Evolutionary conservation across 1,140 invertebrate species (phyloP), one percentile per base, ranked within the genome.

Genomic region (Holotrichia oblita): DNA sequence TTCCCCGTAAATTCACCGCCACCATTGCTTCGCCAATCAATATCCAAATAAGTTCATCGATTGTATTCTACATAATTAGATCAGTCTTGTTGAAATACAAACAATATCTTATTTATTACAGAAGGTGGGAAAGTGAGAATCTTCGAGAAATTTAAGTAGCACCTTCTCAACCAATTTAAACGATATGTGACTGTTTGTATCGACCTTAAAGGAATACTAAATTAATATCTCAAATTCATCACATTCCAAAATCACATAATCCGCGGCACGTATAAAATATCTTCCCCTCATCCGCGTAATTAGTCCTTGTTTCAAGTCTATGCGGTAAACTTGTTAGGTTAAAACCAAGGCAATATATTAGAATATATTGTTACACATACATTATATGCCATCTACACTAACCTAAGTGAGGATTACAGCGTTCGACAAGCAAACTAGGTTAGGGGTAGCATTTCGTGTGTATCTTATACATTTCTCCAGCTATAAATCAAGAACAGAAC

Each of bases 261-360:
- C 48, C n/a, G 17, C 14, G 48, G n/a, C 17, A 55, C 14, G 17
- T 17, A 55, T n/a, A 17, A n/a, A 55, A 55, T 17, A 14, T 14
- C 14, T 55, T 17, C 6, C 48, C 48, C 14, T 55, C 14, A 55
- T 17, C 48, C 17, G 48, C 17, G 48, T 55, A 17, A 55, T 55
- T 55, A 55, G 48, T 55, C 48, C 12, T 55, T 55, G 48, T 55
- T 34, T 55, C 14, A 17, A 55, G 48, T 55, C 17, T n/a, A 14
- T n/a, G 14, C n/a, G 27, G 27, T 34, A 34, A 55, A 55, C 14
- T 7, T 14, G n/a, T 17, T 55, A 14, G 48, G 14, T 55, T 55
- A 55, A 55, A 55, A 14, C 48, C 48, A 55, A 55, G 48, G 48
- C 17, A 55, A 55, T n/a, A n/a, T 55, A 55, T 55, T 7, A 55